Conservation (phyloP, 2,113 vertebrate species). For the Callocephalon fimbriatum region DNA sequence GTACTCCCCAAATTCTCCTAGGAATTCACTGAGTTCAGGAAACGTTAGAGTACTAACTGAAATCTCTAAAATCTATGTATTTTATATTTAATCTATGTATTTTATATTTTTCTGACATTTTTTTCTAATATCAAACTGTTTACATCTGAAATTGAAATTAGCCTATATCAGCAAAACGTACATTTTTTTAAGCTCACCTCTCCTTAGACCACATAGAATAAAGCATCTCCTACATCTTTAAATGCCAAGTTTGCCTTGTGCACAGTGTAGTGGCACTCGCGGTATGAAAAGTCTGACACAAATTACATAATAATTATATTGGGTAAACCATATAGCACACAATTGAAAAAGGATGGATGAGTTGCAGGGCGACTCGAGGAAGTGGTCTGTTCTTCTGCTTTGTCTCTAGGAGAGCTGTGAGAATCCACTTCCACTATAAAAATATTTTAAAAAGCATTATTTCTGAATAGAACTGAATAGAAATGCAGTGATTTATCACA, state of each 20-base stretch:
- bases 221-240: background rate
- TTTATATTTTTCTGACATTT: background rate
- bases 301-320: slow-evolving; percentile 53
- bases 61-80: background rate
- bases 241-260: background rate
- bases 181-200: background rate
- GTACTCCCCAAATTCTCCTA: background rate
- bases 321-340: slow-evolving; percentile 84
- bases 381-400: background rate
- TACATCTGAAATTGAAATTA: background rate
- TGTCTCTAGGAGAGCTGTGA: background rate
- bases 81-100: background rate
- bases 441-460: background rate
- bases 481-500: background rate
- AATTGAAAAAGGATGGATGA: slow-evolving; percentile 71
- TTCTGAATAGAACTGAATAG: background rate
- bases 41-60: background rate
- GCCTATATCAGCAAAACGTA: background rate
- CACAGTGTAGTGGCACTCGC: background rate
- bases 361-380: background rate
- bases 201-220: background rate
- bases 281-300: background rate
- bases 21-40: background rate
- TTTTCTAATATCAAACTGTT: background rate
- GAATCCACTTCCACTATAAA: slow-evolving; percentile 42